These are phyloP conservation scores for Athalia circularis DNA, from an alignment of 2,888 invertebrate species.

Conservation along the genomic window DNA sequence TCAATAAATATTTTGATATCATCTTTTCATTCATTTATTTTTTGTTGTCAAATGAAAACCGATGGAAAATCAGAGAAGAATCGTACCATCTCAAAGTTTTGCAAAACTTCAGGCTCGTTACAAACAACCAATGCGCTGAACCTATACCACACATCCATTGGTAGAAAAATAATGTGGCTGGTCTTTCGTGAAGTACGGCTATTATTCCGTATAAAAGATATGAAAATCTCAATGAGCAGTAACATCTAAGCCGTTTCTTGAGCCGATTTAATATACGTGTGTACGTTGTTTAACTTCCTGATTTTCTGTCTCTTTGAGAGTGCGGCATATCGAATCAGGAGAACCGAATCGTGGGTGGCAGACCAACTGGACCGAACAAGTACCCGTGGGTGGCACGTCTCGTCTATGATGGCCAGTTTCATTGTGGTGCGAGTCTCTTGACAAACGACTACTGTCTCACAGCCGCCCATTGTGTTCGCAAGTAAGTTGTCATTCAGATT, in stretches of 20 bases:
- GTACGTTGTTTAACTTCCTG: background rate
- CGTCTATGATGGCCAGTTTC: slow-evolving; percentile 91
- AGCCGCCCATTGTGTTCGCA: slow-evolving; percentile 90
- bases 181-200: too few species aligned
- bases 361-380: slow-evolving; percentile 87
- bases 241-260: background rate
- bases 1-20: too few species aligned
- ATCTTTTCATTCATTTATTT: too few species aligned
- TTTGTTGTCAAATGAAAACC: too few species aligned
- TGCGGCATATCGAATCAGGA: slow-evolving; percentile 90
- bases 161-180: too few species aligned
- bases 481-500: slow-evolving; percentile 74
- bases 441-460: slow-evolving; percentile 90
- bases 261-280: background rate
- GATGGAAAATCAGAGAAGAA: too few species aligned
- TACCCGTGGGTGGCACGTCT: slow-evolving; percentile 93
- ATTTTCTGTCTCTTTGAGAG: slow-evolving; percentile 76
- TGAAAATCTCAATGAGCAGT: slow-evolving; percentile 1
- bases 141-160: too few species aligned
- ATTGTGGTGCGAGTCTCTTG: slow-evolving; percentile 89
- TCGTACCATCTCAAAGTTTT: too few species aligned
- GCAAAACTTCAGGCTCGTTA: too few species aligned
- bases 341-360: slow-evolving; percentile 90
- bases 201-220: too few species aligned
- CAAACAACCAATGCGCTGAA: too few species aligned